Percentiles rank a stretch among this genome's conserved stretches.
Evolutionary conservation across 2,888 invertebrate species (phyloP).

Genomic region (Pyralis farinalis): DNA sequence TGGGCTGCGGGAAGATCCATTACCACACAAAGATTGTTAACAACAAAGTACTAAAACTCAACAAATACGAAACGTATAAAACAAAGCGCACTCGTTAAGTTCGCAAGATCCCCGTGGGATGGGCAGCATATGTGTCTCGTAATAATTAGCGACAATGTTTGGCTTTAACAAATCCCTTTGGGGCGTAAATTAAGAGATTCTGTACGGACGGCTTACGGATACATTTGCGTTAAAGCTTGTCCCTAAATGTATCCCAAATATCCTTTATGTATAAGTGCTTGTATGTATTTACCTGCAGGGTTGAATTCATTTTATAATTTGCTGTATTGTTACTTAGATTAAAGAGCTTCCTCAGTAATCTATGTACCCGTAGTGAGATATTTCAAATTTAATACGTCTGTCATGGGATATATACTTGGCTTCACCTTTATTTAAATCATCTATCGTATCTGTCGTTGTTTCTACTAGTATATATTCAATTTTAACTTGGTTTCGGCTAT

Average conservation of each 20-base stretch:
- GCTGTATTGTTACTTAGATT: no score
- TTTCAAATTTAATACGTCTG: no score
- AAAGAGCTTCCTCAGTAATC: no score
- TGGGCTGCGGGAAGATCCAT: neutral
- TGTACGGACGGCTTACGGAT: constrained; percentile 62
- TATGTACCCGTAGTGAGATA: no score
- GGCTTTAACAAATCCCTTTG: constrained; percentile 78
- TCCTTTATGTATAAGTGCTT: constrained; percentile 1
- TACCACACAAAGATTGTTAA: constrained; percentile 1
- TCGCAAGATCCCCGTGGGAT: constrained; percentile 70
- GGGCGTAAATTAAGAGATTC: constrained; percentile 81
- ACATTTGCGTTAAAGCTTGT: constrained; percentile 63
- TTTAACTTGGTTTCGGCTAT: no score
- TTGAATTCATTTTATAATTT: constrained; percentile 17
- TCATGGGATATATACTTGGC: no score
- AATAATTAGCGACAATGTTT: constrained; percentile 81
- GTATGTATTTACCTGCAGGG: constrained; percentile 28
- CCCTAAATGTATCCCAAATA: constrained; percentile 25
- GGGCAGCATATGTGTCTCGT: constrained; percentile 68
- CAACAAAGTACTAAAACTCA: constrained; percentile 5
- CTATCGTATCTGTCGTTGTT: no score
- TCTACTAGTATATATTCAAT: no score
- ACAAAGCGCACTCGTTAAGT: constrained; percentile 48
- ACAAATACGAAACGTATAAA: constrained; percentile 8
- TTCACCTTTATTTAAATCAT: no score